Evolutionary conservation across 2,113 vertebrate species (phyloP).

Genomic region (Apus apus): DNA sequence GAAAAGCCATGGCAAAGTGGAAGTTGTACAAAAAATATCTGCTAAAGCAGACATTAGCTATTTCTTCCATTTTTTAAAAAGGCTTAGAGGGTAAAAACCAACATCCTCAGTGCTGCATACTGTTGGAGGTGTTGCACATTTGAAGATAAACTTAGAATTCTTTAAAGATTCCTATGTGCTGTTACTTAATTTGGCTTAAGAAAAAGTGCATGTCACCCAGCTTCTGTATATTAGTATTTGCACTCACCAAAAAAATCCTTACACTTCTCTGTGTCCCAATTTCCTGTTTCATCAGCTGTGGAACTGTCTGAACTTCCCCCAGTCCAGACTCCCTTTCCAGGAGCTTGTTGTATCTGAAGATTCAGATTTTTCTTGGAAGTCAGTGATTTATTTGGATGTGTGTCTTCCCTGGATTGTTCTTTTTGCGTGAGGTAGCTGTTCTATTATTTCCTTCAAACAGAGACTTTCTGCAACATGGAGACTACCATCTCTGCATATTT

Average conservation of each 20-base stretch:
- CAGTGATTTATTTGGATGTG: not conserved
- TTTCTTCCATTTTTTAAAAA: not conserved
- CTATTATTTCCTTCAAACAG: not conserved
- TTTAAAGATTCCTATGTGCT: not conserved
- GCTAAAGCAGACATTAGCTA: not conserved
- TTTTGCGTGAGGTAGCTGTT: not conserved
- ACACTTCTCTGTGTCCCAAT: not conserved
- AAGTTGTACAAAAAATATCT: not conserved
- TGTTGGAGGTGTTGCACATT: not conserved
- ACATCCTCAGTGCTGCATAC: not conserved
- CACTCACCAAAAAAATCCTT: not conserved
- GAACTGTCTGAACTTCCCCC: not conserved
- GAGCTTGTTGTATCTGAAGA: not conserved
- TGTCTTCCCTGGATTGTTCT: not conserved
- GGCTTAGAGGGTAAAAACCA: not conserved
- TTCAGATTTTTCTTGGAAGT: not conserved
- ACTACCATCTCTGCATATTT: not conserved
- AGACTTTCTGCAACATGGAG: not conserved
- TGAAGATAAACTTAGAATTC: not conserved
- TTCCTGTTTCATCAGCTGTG: not conserved
- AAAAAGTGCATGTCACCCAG: not conserved
- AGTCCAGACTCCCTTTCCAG: not conserved
- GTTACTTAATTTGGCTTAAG: not conserved
- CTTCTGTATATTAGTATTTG: not conserved
- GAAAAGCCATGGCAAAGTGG: not conserved